Conservation (phyloP, 2,113 vertebrate genomes). For the Hypocryptadius cinnamomeus region DNA sequence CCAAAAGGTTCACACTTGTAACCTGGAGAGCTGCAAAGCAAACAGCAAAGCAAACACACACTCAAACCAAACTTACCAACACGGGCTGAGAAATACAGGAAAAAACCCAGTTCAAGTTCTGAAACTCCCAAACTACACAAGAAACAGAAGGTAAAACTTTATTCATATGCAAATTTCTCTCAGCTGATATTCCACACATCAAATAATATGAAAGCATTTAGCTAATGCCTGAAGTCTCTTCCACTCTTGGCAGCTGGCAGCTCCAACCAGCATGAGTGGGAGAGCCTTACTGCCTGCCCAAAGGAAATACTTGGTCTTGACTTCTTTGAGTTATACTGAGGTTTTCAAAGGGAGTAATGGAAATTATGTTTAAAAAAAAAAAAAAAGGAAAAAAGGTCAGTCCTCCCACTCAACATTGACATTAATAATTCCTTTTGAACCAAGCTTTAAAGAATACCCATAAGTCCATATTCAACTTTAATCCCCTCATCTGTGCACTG, state of each 20-base stretch:
- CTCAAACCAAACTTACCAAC: background rate
- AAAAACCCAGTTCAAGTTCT: too few relatives aligned
- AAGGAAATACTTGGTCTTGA: background rate
- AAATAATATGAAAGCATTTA: background rate
- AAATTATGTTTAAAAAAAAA: background rate
- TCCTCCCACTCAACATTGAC: background rate
- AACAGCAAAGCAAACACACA: background rate
- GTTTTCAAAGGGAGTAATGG: background rate
- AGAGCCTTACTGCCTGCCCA: background rate
- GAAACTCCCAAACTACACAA: background rate
- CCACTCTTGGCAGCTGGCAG: background rate
- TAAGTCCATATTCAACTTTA: background rate
- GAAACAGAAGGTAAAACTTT: background rate
- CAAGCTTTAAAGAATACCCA: background rate
- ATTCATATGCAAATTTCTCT: background rate
- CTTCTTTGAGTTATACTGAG: background rate
- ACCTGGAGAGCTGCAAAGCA: background rate
- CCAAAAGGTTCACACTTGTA: background rate
- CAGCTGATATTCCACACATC: background rate
- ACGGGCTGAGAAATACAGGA: background rate
- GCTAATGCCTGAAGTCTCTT: background rate
- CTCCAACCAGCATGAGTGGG: background rate
- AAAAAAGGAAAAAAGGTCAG: background rate
- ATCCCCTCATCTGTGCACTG: background rate
- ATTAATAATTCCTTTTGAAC: background rate